A percentile compares a stretch with the other conserved stretches of the same genome.
Evolutionary conservation across 2,797 vertebrate species (phyloP).

Genomic region (Clarias platycephalus): DNA sequence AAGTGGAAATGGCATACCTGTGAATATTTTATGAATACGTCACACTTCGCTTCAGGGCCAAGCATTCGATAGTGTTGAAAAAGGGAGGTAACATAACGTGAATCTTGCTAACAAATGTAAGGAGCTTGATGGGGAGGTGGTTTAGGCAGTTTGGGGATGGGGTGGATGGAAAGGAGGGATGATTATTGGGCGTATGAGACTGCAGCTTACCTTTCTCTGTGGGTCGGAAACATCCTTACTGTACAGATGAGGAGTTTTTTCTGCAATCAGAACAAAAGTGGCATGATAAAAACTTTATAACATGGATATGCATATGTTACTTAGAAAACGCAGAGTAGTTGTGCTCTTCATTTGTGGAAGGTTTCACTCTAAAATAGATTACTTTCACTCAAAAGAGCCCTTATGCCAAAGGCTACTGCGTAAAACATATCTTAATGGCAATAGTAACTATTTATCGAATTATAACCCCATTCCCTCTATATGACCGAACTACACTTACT

Average conservation of each 20-base stretch:
- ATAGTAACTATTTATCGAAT: neutral
- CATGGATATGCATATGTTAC: neutral
- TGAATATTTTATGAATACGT: slow-evolving; percentile 27
- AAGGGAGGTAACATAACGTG: neutral
- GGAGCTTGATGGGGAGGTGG: neutral
- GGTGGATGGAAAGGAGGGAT: neutral
- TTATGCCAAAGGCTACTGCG: neutral
- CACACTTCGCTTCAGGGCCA: neutral
- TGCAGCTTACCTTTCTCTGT: slow-evolving; percentile 75
- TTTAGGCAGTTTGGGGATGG: neutral
- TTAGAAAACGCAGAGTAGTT: neutral
- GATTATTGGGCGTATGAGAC: neutral
- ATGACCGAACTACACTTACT: neutral
- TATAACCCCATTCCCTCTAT: neutral
- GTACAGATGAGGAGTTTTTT: slow-evolving; percentile 63
- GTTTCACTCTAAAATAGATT: too few relatives aligned
- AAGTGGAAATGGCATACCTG: slow-evolving; percentile 3
- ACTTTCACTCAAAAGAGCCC: neutral
- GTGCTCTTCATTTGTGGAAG: neutral
- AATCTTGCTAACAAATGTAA: neutral
- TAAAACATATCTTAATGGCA: neutral
- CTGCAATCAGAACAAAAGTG: slow-evolving; percentile 54
- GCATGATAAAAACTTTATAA: neutral
- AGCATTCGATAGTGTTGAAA: neutral
- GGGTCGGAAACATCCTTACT: slow-evolving; percentile 79